These are phyloP conservation scores for Steinernema khuongi DNA, from an alignment of 1,140 invertebrate species.

Conservation along the genomic window DNA sequence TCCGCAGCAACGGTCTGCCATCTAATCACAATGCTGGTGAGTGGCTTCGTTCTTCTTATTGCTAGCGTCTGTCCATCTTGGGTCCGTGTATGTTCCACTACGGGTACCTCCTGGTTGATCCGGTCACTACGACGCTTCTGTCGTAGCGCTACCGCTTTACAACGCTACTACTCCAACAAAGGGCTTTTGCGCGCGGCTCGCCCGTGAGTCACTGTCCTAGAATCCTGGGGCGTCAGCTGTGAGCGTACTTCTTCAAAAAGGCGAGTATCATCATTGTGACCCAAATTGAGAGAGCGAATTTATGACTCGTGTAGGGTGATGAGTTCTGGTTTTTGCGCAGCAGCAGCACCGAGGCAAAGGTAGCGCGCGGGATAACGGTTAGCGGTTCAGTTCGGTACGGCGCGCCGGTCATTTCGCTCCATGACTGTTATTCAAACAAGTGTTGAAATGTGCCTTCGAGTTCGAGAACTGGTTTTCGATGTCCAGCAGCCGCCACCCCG, in stretches of 20 bases:
- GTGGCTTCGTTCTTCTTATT: not conserved
- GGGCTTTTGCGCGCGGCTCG: not conserved
- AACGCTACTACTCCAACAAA: too few species aligned
- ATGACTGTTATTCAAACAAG: slow-evolving; percentile 17
- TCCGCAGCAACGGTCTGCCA: not conserved
- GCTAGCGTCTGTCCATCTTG: too few species aligned
- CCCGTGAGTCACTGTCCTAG: too few species aligned
- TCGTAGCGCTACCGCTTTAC: too few species aligned
- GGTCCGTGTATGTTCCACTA: too few species aligned
- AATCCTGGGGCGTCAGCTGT: not conserved
- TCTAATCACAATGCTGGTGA: not conserved
- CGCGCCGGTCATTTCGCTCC: slow-evolving; percentile 14
- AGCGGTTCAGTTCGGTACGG: slow-evolving; percentile 1
- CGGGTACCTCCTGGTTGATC: too few species aligned
- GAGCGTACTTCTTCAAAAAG: not conserved
- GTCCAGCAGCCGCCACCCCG: slow-evolving; percentile 13
- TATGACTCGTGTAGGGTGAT: slow-evolving; percentile 7
- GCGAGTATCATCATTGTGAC: not conserved
- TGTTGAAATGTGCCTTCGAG: slow-evolving; percentile 16
- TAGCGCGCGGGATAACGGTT: slow-evolving; percentile 9
- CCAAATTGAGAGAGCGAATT: slow-evolving; percentile 7
- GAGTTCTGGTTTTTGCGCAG: not conserved
- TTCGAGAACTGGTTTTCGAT: slow-evolving; percentile 12
- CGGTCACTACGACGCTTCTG: too few species aligned
- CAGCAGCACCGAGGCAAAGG: not conserved